Conservation (phyloP, 92 coral and sea anemone genomes). For the Micromussa lordhowensis region DNA sequence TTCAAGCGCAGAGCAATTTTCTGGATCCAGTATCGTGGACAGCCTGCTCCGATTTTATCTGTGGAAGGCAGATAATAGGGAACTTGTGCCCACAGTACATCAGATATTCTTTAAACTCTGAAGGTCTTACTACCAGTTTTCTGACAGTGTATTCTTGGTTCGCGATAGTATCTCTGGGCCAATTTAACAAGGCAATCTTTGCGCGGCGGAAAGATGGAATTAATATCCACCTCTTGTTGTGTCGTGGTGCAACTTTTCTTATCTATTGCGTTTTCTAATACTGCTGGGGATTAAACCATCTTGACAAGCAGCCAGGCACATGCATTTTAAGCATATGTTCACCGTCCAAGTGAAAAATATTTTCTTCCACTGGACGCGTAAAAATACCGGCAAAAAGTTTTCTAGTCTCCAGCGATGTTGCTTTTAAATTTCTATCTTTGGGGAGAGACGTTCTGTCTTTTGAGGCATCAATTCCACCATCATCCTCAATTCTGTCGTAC, state of each 20-base stretch:
- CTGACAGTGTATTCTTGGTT: constrained; percentile 26
- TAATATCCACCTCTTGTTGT: constrained; percentile 37
- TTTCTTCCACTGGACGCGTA: too few relatives aligned
- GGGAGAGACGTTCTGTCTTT: neutral
- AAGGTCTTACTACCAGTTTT: constrained; percentile 53
- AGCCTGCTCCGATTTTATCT: constrained; percentile 52
- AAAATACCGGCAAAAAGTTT: too few relatives aligned
- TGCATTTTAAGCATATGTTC: neutral
- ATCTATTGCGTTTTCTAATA: neutral
- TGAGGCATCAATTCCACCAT: neutral
- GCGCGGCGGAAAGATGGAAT: constrained; percentile 52
- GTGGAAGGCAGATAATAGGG: constrained; percentile 42
- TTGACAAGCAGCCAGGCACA: neutral
- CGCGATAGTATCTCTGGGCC: constrained; percentile 18
- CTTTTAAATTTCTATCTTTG: neutral
- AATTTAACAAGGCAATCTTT: constrained; percentile 37
- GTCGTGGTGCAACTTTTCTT: neutral
- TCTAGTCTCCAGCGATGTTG: neutral
- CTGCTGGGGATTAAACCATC: neutral
- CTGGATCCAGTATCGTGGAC: constrained; percentile 60
- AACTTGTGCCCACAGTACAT: constrained; percentile 26
- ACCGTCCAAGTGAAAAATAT: neutral
- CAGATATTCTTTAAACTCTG: constrained; percentile 37
- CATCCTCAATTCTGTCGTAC: neutral
- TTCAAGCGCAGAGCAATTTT: constrained; percentile 48